phyloP scores from a whole-genome alignment of 2,888 invertebrate genomes.

The Megastigmus dorsalis region DNA sequence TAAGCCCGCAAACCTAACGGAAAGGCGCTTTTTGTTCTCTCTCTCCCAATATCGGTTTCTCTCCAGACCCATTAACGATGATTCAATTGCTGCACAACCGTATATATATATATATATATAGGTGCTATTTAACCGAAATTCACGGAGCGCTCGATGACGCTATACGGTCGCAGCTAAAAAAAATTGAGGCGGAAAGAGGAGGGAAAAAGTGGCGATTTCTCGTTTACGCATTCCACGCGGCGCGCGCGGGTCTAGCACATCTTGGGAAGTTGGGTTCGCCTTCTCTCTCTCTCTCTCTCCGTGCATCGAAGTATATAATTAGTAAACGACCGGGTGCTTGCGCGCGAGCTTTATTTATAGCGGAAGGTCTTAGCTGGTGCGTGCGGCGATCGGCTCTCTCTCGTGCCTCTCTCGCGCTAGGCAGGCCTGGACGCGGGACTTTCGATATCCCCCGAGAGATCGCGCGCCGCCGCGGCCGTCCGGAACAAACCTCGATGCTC shows the following conservation, averaged over 20 bases:
- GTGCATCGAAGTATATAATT: conserved; percentile 69
- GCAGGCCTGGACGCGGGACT: not conserved
- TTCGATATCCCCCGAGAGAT: not conserved
- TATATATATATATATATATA: no score
- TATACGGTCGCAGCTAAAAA: not conserved
- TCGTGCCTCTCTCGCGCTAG: no score
- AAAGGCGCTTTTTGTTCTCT: no score
- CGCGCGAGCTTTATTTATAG: conserved; percentile 65
- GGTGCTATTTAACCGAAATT: no score
- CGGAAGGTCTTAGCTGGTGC: conserved; percentile 69
- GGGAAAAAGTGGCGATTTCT: conserved; percentile 7
- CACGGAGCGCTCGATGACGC: not conserved
- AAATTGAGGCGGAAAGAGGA: not conserved
- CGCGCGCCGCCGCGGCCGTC: no score
- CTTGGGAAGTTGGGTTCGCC: no score
- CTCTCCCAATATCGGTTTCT: no score
- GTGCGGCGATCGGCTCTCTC: conserved; percentile 10
- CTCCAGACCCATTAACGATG: no score
- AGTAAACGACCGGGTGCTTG: conserved; percentile 66
- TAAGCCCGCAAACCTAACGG: no score
- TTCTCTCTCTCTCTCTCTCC: conserved; percentile 17
- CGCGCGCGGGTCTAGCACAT: not conserved
- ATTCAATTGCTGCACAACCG: no score
- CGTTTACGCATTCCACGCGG: not conserved
- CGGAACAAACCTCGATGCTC: not conserved